These are phyloP conservation scores for Elysia crispata DNA, from an alignment of 2,888 invertebrate species.

Conservation along the genomic window DNA sequence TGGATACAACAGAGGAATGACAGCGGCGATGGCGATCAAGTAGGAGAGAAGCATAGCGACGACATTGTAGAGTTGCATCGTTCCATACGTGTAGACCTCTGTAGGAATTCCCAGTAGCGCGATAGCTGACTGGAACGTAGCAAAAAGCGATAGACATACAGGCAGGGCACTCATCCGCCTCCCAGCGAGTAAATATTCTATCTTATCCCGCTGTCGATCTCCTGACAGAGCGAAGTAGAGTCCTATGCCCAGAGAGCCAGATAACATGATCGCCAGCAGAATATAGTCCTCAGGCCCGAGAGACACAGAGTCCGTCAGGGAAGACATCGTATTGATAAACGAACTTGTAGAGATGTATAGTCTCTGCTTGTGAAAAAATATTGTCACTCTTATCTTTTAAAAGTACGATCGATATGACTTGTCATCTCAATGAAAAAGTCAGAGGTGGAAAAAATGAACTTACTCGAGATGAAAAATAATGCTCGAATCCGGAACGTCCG, in stretches of 20 bases:
- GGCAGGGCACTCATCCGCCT: constrained; percentile 55
- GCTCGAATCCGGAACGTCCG: too few relatives aligned
- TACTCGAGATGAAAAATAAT: too few relatives aligned
- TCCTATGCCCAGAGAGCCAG: constrained; percentile 36
- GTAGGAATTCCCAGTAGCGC: constrained; percentile 60
- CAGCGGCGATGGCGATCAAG: constrained; percentile 45
- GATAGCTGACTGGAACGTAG: constrained; percentile 65
- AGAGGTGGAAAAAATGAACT: too few relatives aligned
- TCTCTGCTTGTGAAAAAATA: too few relatives aligned
- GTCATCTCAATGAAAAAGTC: too few relatives aligned
- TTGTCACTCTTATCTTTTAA: too few relatives aligned
- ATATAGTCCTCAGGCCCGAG: constrained; percentile 39
- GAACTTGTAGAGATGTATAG: too few relatives aligned
- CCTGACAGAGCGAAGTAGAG: not conserved
- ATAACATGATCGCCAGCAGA: constrained; percentile 36
- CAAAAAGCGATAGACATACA: constrained; percentile 62
- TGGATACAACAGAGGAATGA: constrained; percentile 59
- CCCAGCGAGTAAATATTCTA: constrained; percentile 59
- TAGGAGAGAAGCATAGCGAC: constrained; percentile 49
- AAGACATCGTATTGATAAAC: too few relatives aligned
- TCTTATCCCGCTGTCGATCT: constrained; percentile 24
- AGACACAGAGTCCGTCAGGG: not conserved
- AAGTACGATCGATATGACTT: too few relatives aligned
- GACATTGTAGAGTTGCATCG: constrained; percentile 54
- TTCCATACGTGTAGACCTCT: constrained; percentile 59